phyloP scores from a whole-genome alignment of 2,888 invertebrate genomes.

The Acrocyrtus sp. region DNA sequence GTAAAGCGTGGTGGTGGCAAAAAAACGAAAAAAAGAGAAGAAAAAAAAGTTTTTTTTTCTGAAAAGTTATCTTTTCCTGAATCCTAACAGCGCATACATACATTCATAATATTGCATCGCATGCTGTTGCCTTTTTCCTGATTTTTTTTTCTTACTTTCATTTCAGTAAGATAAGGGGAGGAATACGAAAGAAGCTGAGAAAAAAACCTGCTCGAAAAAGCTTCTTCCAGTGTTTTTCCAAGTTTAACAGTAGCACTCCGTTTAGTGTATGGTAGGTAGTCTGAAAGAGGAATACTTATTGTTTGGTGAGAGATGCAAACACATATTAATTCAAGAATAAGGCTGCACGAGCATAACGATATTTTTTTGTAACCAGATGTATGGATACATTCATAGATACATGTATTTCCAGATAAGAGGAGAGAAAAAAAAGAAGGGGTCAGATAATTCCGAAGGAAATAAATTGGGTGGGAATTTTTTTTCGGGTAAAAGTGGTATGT shows the following conservation, averaged over 20 bases:
- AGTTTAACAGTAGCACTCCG: slow-evolving; percentile 40
- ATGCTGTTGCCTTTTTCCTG: slow-evolving; percentile 53
- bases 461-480: slow-evolving; percentile 62
- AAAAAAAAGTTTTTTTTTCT: slow-evolving; percentile 35
- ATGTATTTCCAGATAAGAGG: slow-evolving; percentile 6
- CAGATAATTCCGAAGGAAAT: slow-evolving; percentile 60
- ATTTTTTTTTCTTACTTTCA: slow-evolving; percentile 41
- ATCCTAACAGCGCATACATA: slow-evolving; percentile 32
- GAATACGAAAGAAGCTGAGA: slow-evolving; percentile 50
- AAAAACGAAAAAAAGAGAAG: slow-evolving; percentile 27
- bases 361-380: slow-evolving; percentile 44
- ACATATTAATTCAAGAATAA: slow-evolving; percentile 45
- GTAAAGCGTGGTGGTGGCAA: slow-evolving; percentile 39
- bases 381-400: slow-evolving; percentile 26
- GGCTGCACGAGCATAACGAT: background rate
- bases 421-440: slow-evolving; percentile 57
- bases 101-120: slow-evolving; percentile 43
- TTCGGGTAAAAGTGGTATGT: slow-evolving; percentile 49
- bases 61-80: slow-evolving; percentile 45
- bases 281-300: no score
- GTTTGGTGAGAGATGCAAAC: slow-evolving; percentile 28
- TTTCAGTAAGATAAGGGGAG: slow-evolving; percentile 33
- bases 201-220: slow-evolving; percentile 36
- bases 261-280: no score
- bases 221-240: slow-evolving; percentile 13